Evolutionary conservation across 1,140 invertebrate genomes (phyloP), one percentile per base, ranked within the genome.

Genomic region (Temnothorax curvispinosus): DNA sequence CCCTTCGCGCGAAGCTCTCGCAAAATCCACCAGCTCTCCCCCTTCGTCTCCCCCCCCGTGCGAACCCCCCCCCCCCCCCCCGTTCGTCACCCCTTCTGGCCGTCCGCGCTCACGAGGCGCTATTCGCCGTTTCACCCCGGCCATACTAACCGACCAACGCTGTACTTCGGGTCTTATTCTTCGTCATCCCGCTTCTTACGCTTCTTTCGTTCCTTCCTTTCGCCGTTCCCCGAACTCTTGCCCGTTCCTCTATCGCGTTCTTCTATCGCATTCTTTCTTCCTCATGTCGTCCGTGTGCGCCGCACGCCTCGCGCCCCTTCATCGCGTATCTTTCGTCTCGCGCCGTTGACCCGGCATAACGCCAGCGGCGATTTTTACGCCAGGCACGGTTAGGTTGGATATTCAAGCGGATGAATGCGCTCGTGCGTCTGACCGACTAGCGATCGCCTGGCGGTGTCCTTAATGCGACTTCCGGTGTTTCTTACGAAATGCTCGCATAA

Each of bases 1-100:
- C 91, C 88, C 89, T 91, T 91, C 87, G 69, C 88, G 67, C 90
- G 85, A 80, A 77, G 77, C 77, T 58, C 84, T 86, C 87, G 82
- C 89, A 81, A 90, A 88, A 91, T 89, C 86, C 89, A 87, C 89
- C 90, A 89, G 85, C 62, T 75, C 60, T 62, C 80, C 74, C 38
- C 41, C 58, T 35, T 3, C 47, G 27, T 44, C 60, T 27, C 13
- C 18, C 35, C 41, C 35, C 18, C 72, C 82, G 41, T 60, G 76
- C 54, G 80, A 84, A 88, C 84, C 65, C 62, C 80, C 80, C 27
- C 80, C 80, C 80, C 27, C 80, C 80, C 62, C 77, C 87, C 27
- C 27, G 27, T 41, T 52, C 65, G 9, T 44, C 11, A 54, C 47
- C 7, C 72, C 32, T 8, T 56, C 13, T 44, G 54, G 50, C 47